Conservation (phyloP, 2,113 vertebrate genomes). For the Sinocyclocheilus anophthalmus region DNA sequence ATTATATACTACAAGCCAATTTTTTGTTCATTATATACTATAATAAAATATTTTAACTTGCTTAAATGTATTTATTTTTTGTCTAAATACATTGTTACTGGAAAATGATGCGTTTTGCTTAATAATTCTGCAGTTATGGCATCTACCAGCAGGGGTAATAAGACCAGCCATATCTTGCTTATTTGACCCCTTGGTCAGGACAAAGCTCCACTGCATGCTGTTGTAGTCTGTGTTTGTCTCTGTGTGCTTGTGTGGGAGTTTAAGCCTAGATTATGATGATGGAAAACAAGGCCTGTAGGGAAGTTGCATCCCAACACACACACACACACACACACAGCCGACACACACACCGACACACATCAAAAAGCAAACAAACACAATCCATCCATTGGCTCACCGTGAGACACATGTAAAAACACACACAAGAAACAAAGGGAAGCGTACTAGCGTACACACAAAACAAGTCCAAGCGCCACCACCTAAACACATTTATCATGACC, state of each 20-base stretch:
- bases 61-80: too few relatives aligned
- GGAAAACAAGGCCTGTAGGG: slow-evolving; percentile 42
- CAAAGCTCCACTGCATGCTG: neutral
- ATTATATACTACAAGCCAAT: too few relatives aligned
- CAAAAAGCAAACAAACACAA: neutral
- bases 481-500: slow-evolving; percentile 63
- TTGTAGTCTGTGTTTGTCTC: neutral
- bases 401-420: neutral
- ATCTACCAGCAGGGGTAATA: neutral
- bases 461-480: too few relatives aligned
- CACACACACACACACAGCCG: neutral
- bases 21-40: neutral
- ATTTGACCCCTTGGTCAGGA: neutral
- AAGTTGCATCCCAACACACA: slow-evolving; percentile 22
- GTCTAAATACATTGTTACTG: neutral
- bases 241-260: slow-evolving; percentile 39
- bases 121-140: neutral
- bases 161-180: neutral
- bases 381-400: neutral
- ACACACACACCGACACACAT: slow-evolving; percentile 9
- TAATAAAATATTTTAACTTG: neutral
- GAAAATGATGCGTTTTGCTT: neutral
- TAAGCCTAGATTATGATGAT: slow-evolving; percentile 49
- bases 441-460: too few relatives aligned
- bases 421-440: slow-evolving; percentile 29